Conservation (phyloP, 2,797 vertebrate genomes). For the Schizopygopsis pylzovi region DNA sequence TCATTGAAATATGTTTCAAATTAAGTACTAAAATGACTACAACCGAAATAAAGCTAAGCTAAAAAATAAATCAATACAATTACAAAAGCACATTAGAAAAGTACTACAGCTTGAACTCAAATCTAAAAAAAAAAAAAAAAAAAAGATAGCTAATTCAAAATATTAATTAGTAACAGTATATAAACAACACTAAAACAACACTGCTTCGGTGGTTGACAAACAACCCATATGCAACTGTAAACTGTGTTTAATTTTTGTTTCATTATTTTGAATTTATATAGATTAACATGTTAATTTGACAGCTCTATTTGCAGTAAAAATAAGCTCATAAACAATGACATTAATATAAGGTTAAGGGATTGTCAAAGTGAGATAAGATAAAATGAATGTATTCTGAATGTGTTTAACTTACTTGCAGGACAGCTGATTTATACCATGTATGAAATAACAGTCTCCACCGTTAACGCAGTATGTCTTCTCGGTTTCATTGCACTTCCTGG, state of each 20-base stretch:
- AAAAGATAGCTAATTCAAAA: background rate
- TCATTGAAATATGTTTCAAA: background rate
- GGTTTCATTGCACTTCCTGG: slow-evolving; percentile 94
- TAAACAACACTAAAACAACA: background rate
- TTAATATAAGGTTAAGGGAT: background rate
- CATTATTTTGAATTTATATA: background rate
- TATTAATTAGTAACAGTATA: background rate
- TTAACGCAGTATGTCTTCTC: slow-evolving; percentile 95
- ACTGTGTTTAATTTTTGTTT: background rate
- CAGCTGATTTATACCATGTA: slow-evolving; percentile 96
- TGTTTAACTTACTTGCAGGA: slow-evolving; percentile 93
- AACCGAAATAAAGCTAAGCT: background rate
- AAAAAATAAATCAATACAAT: background rate
- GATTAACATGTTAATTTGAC: background rate
- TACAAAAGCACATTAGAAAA: background rate
- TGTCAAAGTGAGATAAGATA: background rate
- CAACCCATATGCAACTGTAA: background rate
- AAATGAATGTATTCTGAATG: background rate
- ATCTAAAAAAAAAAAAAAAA: background rate
- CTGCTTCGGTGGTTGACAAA: background rate
- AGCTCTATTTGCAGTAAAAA: background rate
- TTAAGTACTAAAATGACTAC: background rate
- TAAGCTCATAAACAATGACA: background rate
- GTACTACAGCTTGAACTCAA: background rate
- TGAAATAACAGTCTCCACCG: slow-evolving; percentile 98